Evolutionary conservation across 1,140 invertebrate species (phyloP).

Genomic region (Archegozetes longisetosus): DNA sequence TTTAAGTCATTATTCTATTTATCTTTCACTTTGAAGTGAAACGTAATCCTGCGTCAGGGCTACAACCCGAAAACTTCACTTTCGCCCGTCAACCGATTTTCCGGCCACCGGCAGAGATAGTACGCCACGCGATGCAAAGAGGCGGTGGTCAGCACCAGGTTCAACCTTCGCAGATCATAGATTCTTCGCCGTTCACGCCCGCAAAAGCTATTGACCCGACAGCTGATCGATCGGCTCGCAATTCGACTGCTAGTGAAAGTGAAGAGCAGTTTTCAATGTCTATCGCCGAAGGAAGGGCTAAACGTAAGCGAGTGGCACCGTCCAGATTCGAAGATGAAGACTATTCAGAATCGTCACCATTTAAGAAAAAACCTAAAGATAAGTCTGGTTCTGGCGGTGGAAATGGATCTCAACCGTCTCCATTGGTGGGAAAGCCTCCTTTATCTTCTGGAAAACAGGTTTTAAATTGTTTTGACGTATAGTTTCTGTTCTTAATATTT

Average conservation of each 20-base stretch:
- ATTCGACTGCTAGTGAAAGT: not conserved
- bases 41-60: not conserved
- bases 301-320: slow-evolving; percentile 13
- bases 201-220: not conserved
- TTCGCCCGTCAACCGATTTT: slow-evolving; percentile 15
- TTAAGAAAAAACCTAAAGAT: slow-evolving; percentile 11
- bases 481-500: not conserved
- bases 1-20: not conserved
- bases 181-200: not conserved
- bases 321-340: slow-evolving; percentile 15
- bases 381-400: not conserved
- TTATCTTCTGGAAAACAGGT: not conserved
- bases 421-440: not conserved
- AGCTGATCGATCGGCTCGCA: not conserved
- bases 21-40: not conserved
- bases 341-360: not conserved
- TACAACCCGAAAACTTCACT: slow-evolving; percentile 16
- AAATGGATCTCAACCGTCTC: not conserved
- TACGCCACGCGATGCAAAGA: slow-evolving; percentile 6
- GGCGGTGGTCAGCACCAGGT: not conserved
- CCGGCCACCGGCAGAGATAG: slow-evolving; percentile 14
- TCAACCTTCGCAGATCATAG: not conserved
- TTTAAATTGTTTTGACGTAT: not conserved
- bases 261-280: not conserved
- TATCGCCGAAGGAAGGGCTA: not conserved